Percentiles rank a stretch among this genome's conserved stretches.
These are phyloP conservation scores for Temnothorax longispinosus DNA, from an alignment of 1,140 invertebrate species.

Conservation along the genomic window DNA sequence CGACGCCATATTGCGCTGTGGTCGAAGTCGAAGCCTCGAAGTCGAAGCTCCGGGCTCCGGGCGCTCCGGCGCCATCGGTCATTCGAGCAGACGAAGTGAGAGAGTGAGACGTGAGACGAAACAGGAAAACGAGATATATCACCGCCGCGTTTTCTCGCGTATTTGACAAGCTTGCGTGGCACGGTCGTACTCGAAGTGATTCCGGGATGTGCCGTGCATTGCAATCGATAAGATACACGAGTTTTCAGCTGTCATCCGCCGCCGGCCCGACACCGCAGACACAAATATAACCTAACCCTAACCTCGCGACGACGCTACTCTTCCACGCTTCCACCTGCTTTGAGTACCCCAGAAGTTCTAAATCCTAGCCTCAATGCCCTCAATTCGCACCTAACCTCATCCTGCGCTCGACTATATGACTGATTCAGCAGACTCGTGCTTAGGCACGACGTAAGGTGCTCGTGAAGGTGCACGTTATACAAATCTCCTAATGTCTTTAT, in stretches of 20 bases:
- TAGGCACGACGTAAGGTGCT: not conserved
- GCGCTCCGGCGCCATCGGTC: no score
- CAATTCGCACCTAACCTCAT: not conserved
- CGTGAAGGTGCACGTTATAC: not conserved
- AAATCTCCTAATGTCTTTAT: not conserved
- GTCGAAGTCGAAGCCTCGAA: no score
- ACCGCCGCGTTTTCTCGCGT: not conserved
- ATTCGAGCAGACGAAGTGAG: not conserved
- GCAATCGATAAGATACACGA: not conserved
- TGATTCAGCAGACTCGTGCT: not conserved
- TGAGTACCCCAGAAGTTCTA: not conserved
- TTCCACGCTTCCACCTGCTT: not conserved
- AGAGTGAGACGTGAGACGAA: not conserved
- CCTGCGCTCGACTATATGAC: not conserved
- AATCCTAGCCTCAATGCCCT: not conserved
- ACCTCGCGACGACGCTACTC: not conserved
- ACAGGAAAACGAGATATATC: no score
- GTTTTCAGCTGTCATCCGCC: not conserved
- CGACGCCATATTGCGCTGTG: not conserved
- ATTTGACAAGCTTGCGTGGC: constrained; percentile 20
- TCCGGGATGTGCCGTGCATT: constrained; percentile 70
- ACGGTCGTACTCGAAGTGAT: constrained; percentile 78
- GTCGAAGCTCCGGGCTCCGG: no score
- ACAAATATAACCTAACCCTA: constrained; percentile 63
- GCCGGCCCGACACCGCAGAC: not conserved